Percentiles rank a stretch among this genome's conserved stretches.
phyloP scores from a whole-genome alignment of 2,888 invertebrate genomes.

The Drosophila dives region DNA sequence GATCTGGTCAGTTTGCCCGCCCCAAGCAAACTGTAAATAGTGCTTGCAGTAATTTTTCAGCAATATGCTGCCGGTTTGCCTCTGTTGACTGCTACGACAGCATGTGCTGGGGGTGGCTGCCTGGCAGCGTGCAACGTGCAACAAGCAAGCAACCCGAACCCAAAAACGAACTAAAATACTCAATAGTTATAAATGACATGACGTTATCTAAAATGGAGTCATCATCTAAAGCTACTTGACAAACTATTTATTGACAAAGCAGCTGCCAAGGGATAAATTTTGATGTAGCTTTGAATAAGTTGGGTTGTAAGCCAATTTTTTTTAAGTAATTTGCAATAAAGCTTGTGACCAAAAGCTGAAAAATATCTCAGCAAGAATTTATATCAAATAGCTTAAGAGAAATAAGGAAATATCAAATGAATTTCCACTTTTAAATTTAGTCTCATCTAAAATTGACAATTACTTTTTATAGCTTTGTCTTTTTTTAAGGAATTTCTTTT shows the following conservation, averaged over 20 bases:
- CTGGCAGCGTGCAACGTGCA: conserved; percentile 18
- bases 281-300: conserved; percentile 16
- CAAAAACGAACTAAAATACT: background rate
- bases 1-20: conserved; percentile 11
- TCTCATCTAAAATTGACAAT: background rate
- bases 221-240: conserved; percentile 43
- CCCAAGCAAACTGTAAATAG: conserved; percentile 19
- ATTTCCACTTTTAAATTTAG: background rate
- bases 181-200: conserved; percentile 41
- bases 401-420: background rate
- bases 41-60: conserved; percentile 4
- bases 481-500: background rate
- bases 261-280: background rate
- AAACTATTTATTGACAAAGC: conserved; percentile 32
- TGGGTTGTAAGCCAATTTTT: conserved; percentile 18
- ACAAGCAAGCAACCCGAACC: background rate
- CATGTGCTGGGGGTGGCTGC: conserved; percentile 36
- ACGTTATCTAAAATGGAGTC: conserved; percentile 43
- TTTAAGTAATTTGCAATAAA: background rate
- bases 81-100: conserved; percentile 9
- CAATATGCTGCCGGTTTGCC: conserved; percentile 38
- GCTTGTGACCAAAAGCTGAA: background rate
- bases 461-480: background rate
- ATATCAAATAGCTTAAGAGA: background rate
- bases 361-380: background rate